Evolutionary conservation across 2,113 vertebrate species (phyloP), one percentile per base, ranked within the genome.

Genomic region (Menura novaehollandiae): DNA sequence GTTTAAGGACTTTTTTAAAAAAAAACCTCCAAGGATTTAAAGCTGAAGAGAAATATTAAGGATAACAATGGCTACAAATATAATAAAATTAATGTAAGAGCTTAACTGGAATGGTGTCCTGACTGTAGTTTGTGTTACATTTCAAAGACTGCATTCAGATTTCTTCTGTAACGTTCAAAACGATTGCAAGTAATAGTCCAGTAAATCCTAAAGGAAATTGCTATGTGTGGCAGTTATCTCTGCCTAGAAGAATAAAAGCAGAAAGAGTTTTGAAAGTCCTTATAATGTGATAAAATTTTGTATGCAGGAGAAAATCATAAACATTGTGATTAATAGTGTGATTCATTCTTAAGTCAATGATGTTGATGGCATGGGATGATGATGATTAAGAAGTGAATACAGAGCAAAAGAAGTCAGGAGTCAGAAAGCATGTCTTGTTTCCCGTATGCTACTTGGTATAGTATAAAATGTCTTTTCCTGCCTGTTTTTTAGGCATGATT

Each of bases 111-210:
- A 92, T 30, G 56, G 32, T 41, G 62, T 94, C 11, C n/a, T 58
- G 15, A 22, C 47, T 93, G 56, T 55, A 75, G 27, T 14, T 91
- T 44, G 1, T 33, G 43, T 62, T 92, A 51, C 35, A 66, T 94
- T 95, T 93, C 81, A 82, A 96, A 89, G 59, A 39, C 44, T 39
- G 21, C 47, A 66, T 95, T 94, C 77, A 86, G 39, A 91, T 85
- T 94, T 92, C 69, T 83, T 77, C 49, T 81, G 49, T 59, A 88
- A 52, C 37, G 47, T 35, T 69, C 68, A 37, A 91, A 95, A 94
- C 0, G 1, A 73, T 26, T 88, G 30, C 62, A 90, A 92, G 56
- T 68, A 89, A 89, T 86, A 91, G 30, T 87, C 37, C 56, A 66
- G 15, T 60, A 95, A 89, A 94, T 81, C 86, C 68, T 68, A 30